Conservation (phyloP, 2,113 vertebrate genomes). For the Apodemus speciosus region DNA sequence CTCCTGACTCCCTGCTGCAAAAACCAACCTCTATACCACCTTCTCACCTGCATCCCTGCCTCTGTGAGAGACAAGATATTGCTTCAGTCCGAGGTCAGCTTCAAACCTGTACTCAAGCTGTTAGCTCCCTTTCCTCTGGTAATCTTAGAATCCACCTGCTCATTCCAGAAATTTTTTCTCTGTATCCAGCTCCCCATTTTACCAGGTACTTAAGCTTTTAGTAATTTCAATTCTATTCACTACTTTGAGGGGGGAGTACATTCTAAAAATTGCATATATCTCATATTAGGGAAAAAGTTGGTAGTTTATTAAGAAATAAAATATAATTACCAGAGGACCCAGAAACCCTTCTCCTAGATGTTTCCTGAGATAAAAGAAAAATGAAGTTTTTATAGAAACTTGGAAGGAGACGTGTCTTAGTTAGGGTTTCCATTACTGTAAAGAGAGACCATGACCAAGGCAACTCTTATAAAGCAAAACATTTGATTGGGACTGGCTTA, state of each 20-base stretch:
- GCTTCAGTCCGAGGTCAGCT: background rate
- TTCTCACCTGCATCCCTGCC: background rate
- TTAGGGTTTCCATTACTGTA: no score
- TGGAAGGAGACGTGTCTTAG: background rate
- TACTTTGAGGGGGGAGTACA: background rate
- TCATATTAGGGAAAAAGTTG: background rate
- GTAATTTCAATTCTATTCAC: conserved; percentile 12
- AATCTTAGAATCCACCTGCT: background rate
- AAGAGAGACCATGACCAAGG: no score
- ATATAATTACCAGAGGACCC: background rate
- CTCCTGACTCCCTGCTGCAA: background rate
- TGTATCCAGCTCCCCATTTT: background rate
- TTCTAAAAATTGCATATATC: background rate
- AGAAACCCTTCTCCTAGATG: background rate
- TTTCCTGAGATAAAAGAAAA: background rate
- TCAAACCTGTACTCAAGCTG: background rate
- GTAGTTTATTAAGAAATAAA: background rate
- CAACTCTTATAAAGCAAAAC: no score
- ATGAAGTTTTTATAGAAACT: background rate
- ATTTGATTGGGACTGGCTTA: no score
- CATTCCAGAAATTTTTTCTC: background rate
- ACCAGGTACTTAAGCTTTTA: background rate
- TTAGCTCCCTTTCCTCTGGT: background rate
- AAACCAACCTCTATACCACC: background rate
- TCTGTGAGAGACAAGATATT: background rate